Evolutionary conservation across 2,888 invertebrate species (phyloP).

Genomic region (Chaetogeoica ovagalla): DNA sequence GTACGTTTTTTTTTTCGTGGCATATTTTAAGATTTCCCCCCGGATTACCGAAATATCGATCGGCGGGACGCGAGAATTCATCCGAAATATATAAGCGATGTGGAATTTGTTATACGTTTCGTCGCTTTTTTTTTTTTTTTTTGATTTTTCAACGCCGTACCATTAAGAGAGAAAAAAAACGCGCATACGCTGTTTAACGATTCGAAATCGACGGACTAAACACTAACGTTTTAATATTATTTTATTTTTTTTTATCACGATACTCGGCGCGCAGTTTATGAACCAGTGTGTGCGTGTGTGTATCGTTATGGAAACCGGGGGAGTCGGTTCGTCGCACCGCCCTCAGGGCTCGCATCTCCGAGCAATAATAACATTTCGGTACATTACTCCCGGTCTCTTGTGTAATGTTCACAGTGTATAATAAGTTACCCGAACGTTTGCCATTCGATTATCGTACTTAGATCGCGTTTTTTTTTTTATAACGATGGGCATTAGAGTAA

Average conservation of each 20-base stretch:
- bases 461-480: slow-evolving; percentile 5
- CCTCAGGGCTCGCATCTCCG: slow-evolving; percentile 15
- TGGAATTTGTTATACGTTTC: too few relatives aligned
- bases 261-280: not conserved
- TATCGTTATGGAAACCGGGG: slow-evolving; percentile 42
- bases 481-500: not conserved
- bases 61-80: too few relatives aligned
- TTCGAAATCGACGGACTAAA: not conserved
- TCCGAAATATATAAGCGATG: too few relatives aligned
- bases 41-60: too few relatives aligned
- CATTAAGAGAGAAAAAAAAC: too few relatives aligned
- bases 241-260: not conserved
- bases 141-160: too few relatives aligned
- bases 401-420: not conserved
- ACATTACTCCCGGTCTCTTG: slow-evolving; percentile 46
- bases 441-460: slow-evolving; percentile 52
- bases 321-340: slow-evolving; percentile 6
- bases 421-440: slow-evolving; percentile 34
- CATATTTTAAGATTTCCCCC: too few relatives aligned
- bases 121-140: too few relatives aligned
- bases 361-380: slow-evolving; percentile 42
- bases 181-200: too few relatives aligned
- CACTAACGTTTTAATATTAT: not conserved
- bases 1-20: too few relatives aligned
- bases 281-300: not conserved